Evolutionary conservation across 2,888 invertebrate species (phyloP).

Genomic region (Oxycera nigricornis): DNA sequence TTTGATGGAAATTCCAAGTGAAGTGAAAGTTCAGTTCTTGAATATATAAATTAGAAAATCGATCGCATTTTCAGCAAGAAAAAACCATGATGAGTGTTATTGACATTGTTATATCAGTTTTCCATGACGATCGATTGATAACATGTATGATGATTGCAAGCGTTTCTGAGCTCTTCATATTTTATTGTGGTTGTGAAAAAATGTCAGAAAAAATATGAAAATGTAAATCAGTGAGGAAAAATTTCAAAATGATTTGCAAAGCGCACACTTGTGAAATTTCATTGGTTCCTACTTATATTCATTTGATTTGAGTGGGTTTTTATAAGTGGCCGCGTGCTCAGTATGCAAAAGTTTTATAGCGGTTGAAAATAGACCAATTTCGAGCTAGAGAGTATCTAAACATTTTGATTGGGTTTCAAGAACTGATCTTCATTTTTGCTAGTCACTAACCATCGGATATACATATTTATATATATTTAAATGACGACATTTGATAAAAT

Average conservation of each 20-base stretch:
- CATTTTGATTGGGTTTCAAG: not conserved
- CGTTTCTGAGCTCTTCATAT: not conserved
- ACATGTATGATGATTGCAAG: not conserved
- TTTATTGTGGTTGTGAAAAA: not conserved
- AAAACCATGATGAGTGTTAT: conserved; percentile 2
- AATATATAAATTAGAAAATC: not conserved
- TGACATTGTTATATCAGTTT: not conserved
- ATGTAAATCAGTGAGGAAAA: not conserved
- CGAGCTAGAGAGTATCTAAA: not conserved
- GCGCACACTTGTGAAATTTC: conserved; percentile 22
- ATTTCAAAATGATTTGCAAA: conserved; percentile 3
- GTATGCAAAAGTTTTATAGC: not conserved
- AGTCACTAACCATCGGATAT: no score
- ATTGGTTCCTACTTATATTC: not conserved
- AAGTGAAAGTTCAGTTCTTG: not conserved
- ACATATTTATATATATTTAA: no score
- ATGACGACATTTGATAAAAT: not conserved
- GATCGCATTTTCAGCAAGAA: not conserved
- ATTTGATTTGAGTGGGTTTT: not conserved
- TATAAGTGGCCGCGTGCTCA: not conserved
- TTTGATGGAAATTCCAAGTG: no score
- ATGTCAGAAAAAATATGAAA: not conserved
- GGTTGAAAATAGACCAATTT: conserved; percentile 29
- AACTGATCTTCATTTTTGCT: conserved; percentile 3
- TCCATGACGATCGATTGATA: not conserved